phyloP scores from a whole-genome alignment of 1,140 invertebrate genomes.

The Gryllus bimaculatus region DNA sequence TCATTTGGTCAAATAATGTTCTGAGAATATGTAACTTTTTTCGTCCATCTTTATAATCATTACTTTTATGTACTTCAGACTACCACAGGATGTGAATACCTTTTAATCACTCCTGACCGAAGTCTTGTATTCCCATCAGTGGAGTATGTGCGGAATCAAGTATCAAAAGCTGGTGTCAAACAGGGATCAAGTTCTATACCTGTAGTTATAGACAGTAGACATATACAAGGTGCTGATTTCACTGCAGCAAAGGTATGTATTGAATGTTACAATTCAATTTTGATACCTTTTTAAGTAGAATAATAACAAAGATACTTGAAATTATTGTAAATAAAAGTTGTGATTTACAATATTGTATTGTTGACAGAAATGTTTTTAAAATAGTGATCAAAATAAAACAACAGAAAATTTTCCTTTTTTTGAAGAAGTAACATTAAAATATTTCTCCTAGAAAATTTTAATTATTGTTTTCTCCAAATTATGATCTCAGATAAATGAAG shows the following conservation, averaged over 20 bases:
- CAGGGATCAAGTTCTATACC: slow-evolving; percentile 46
- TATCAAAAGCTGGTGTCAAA: slow-evolving; percentile 58
- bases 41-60: neutral
- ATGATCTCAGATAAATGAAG: no score
- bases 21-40: neutral
- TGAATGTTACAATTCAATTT: neutral
- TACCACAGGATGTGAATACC: slow-evolving; percentile 49
- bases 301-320: no score
- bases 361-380: no score
- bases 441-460: no score
- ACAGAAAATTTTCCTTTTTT: no score
- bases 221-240: slow-evolving; percentile 41
- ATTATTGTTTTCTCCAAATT: no score
- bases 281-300: no score
- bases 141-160: slow-evolving; percentile 62
- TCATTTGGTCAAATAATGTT: neutral
- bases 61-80: slow-evolving; percentile 35
- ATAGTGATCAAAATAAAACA: no score
- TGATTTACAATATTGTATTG: no score
- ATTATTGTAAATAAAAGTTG: no score
- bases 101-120: slow-evolving; percentile 59
- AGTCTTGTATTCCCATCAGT: slow-evolving; percentile 66
- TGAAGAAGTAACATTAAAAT: no score
- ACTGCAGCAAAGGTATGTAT: slow-evolving; percentile 27
- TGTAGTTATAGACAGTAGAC: slow-evolving; percentile 64